Conservation (phyloP, 37 sponge, comb jelly and placozoan genomes). For the Geodia barretti region DNA sequence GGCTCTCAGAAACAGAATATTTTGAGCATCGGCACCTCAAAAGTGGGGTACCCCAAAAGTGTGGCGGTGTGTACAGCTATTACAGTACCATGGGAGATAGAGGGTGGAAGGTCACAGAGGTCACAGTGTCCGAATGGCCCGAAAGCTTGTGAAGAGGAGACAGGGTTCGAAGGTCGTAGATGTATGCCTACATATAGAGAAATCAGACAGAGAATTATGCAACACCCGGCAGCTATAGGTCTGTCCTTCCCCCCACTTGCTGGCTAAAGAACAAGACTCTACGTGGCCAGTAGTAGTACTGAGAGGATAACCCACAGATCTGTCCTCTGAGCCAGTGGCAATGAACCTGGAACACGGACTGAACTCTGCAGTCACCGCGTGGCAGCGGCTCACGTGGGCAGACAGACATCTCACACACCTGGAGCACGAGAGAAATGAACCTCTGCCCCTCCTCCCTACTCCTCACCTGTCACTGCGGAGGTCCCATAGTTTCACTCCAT, state of each 20-base stretch:
- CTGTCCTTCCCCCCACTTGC: too few relatives aligned
- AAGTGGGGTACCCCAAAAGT: too few relatives aligned
- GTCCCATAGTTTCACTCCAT: constrained; percentile 94
- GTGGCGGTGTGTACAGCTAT: neutral
- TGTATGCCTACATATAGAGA: constrained; percentile 56
- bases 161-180: constrained; percentile 77
- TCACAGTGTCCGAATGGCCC: constrained; percentile 70
- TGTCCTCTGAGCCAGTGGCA: constrained; percentile 90
- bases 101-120: constrained; percentile 73
- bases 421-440: neutral
- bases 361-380: constrained; percentile 60
- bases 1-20: too few relatives aligned
- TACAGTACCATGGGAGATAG: constrained; percentile 51
- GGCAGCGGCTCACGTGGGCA: constrained; percentile 50
- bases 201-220: neutral
- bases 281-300: neutral
- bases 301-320: constrained; percentile 47
- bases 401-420: constrained; percentile 76
- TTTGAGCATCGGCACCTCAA: too few relatives aligned
- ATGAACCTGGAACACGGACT: constrained; percentile 91
- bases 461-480: constrained; percentile 70
- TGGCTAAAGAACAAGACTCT: too few relatives aligned
- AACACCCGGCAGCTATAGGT: neutral
- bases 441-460: neutral
- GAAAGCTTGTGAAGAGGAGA: constrained; percentile 63